Evolutionary conservation across 1,140 invertebrate species (phyloP), one percentile per base, ranked within the genome.

Genomic region (Cydia amplana): DNA sequence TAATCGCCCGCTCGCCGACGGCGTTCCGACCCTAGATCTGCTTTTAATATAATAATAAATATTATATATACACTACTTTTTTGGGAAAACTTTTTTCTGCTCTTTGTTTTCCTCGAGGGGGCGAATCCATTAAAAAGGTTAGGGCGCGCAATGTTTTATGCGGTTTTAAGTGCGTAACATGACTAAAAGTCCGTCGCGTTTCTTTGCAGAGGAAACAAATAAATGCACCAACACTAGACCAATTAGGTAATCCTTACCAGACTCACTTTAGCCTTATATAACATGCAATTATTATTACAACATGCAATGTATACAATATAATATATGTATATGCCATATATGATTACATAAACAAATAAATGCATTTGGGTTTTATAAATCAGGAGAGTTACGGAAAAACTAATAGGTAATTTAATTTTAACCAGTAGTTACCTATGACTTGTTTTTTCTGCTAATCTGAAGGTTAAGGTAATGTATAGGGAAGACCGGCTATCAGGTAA

Each of bases 41-140:
- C 82, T 87, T 91, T 88, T 92, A 91, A 91, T 91, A 89, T 88
- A 91, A 91, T 88, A 91, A 91, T 88, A 92, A 91, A 91, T 92
- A 91, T 91, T 83, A 87, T 84, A 79, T 84, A 84, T 82, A 88
- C 88, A 91, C 90, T 91, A 91, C 86, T 90, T 91, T 88, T 88
- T 88, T 84, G 82, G 80, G 80, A 88, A 88, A 81, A 83, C 87
- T 90, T 89, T 90, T 87, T 74, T 78, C 75, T 51, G 20, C 78
- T 85, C 87, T 85, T 91, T 91, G 88, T 91, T 91, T 89, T 89
- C 82, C 83, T 82, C 75, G 75, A 86, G 90, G 91, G 90, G 83
- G 88, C 83, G 80, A 82, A 77, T 81, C 89, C 89, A 91, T 92
- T 91, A 92, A 92, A 91, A 91, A 88, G 85, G 88, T 92, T 85